Base-by-base conservation (phyloP, 2,888 invertebrate species). In the Himalopsyche tibetana region DNA sequence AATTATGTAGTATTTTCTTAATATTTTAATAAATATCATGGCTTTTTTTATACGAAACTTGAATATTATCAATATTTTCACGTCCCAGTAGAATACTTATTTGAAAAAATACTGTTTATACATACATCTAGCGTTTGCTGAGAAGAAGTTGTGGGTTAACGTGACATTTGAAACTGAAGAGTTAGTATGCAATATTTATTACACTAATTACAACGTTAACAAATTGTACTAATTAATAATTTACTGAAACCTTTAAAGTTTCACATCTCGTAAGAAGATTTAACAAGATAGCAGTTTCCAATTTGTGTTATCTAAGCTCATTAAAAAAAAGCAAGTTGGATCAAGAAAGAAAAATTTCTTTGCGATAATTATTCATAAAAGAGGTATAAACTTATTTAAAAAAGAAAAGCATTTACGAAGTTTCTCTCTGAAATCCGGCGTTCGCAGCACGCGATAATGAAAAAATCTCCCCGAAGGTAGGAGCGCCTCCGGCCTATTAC, bases 401-500 rank as follows among this genome's bases (percentile, higher is more conserved):
- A 63, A 63, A 63, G 63, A 63, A 63, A 63, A 63, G 63, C 63
- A 63, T 63, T 63, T 63, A 63, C 63, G 63, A 63, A 63, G 63
- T 63, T 63, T 63, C 63, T 28, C 63, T 63, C 63, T 63, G 63
- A 63, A 63, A 63, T 63, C 63, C 63, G 63, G 63, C 63, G 63
- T 63, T 63, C 63, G 63, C 63, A 63, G n/a, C 63, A 63, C 63
- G 63, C 63, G 63, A 63, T 63, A 63, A 63, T 63, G 63, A 63
- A 63, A 63, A 63, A 63, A 63, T 63, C 63, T 63, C 63, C 63
- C 63, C 63, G 19, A 63, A 63, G 63, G 63, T 63, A 63, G 63
- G 63, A 63, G 63, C 19, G 63, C 63, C 63, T 63, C 63, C 55
- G 84, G 87, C 84, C 85, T 84, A 85, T 87, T 87, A 85, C 87